phyloP scores from a whole-genome alignment of 2,113 vertebrate genomes.

The Grantiella picta region DNA sequence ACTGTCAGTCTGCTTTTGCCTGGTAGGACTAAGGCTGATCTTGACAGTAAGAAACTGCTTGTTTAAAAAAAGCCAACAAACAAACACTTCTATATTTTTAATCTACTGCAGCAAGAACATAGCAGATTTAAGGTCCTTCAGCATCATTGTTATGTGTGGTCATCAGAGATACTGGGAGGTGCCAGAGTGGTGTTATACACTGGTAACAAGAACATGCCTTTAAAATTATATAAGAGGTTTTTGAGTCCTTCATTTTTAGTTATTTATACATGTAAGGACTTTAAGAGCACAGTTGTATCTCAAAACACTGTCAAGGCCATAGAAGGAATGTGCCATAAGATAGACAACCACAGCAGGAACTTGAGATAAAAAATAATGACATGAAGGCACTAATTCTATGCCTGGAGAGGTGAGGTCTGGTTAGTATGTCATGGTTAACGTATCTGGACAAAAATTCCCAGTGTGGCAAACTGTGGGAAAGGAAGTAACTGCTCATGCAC shows the following conservation, averaged over 20 bases:
- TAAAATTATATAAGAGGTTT: not conserved
- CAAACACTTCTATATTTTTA: not conserved
- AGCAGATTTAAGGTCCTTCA: not conserved
- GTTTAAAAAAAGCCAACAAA: rapidly evolving
- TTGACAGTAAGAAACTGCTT: not conserved
- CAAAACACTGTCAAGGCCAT: not conserved
- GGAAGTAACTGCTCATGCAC: not conserved
- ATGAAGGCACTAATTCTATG: not conserved
- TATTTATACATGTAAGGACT: rapidly evolving
- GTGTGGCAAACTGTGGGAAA: not conserved
- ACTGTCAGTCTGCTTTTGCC: not conserved
- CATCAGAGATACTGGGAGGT: not conserved
- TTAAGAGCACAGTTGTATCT: not conserved
- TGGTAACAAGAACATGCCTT: not conserved
- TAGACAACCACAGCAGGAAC: not conserved
- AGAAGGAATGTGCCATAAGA: not conserved
- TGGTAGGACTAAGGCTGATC: not conserved
- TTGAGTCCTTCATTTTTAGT: not conserved
- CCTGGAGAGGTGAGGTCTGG: not conserved
- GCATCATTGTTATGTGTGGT: not conserved
- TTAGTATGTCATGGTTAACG: not conserved
- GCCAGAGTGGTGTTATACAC: not conserved
- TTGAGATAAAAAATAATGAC: not conserved
- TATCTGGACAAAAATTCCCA: not conserved
- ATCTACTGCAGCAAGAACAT: not conserved